Conservation (phyloP, 2,888 invertebrate species). For the Serrognathus titanus region DNA sequence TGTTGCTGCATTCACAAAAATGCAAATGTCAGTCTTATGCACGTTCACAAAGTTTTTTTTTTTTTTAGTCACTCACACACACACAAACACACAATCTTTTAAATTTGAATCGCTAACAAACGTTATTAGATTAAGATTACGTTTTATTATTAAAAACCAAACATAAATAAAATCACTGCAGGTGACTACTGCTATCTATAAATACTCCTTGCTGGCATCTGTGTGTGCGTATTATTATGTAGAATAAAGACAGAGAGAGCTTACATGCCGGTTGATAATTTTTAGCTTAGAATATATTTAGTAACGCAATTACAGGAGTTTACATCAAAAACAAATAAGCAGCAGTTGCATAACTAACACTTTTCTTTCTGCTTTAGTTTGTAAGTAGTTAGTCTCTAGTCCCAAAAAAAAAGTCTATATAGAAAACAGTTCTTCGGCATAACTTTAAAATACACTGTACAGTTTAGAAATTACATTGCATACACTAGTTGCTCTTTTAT, state of each 20-base stretch:
- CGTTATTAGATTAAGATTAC: conserved; percentile 11
- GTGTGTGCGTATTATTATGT: conserved; percentile 14
- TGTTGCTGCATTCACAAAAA: conserved; percentile 41
- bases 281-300: conserved; percentile 5
- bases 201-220: conserved; percentile 14
- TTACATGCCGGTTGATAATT: conserved; percentile 5
- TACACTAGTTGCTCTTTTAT: too few species aligned
- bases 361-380: too few species aligned
- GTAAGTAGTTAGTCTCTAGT: too few species aligned
- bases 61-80: conserved; percentile 8
- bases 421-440: too few species aligned
- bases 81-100: conserved; percentile 9
- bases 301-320: not conserved
- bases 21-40: conserved; percentile 23
- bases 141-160: conserved; percentile 17
- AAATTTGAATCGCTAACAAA: conserved; percentile 12
- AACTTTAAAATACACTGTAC: too few species aligned
- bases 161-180: conserved; percentile 19
- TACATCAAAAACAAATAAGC: not conserved
- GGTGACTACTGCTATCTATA: conserved; percentile 16
- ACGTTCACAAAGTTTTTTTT: not conserved
- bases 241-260: conserved; percentile 14
- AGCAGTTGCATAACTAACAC: not conserved
- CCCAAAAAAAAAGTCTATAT: too few species aligned
- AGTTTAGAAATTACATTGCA: too few species aligned